Base-by-base conservation (phyloP, 2,888 invertebrate species). In the Mythimna pallens region DNA sequence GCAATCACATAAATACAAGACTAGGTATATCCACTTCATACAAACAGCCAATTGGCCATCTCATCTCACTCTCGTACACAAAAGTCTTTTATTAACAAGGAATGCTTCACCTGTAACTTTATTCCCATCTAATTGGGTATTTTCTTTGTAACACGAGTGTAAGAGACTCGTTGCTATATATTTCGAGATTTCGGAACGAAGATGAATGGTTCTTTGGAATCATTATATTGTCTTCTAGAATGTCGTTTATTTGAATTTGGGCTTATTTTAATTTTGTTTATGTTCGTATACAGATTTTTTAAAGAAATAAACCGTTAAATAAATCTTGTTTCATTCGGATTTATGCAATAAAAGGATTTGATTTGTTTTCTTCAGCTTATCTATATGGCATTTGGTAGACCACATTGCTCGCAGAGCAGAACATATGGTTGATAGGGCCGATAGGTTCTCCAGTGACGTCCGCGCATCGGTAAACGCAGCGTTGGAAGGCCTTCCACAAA, bases 71-170 rank as follows among this genome's bases (percentile, higher is more conserved):
- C 54, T 43, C 22, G 47, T 63, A 22, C 12, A 59, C 20, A 66
- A 78, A 67, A 66, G 34, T 20, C 34, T 61, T 30, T 52, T 73
- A 50, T 59, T 43, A 54, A 57, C 17, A 22, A 55, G 65, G 20
- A 65, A 69, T 22, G 20, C 57, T 47, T 55, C 55, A 34, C 43
- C 22, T 65, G 47, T 50, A 69, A 54, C 63, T 65, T 63, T 50
- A 70, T 63, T 75, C 57, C 22, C 17, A 14, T 55, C 68, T 22
- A 77, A 81, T 76, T 81, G 65, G n/a, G 62, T 68, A 10, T 68
- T 22, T 20, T 58, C 65, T 65, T 71, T 76, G 81, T 81, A 76
- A 80, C 36, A 55, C 50, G 67, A 80, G 50, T 68, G 59, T 55
- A 57, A 70, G 58, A 58, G 76, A 59, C 47, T 62, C 20, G 54